Percentiles rank a stretch among this genome's conserved stretches.
These are phyloP conservation scores for Delia radicum DNA, from an alignment of 1,140 invertebrate genomes.

Conservation along the genomic window DNA sequence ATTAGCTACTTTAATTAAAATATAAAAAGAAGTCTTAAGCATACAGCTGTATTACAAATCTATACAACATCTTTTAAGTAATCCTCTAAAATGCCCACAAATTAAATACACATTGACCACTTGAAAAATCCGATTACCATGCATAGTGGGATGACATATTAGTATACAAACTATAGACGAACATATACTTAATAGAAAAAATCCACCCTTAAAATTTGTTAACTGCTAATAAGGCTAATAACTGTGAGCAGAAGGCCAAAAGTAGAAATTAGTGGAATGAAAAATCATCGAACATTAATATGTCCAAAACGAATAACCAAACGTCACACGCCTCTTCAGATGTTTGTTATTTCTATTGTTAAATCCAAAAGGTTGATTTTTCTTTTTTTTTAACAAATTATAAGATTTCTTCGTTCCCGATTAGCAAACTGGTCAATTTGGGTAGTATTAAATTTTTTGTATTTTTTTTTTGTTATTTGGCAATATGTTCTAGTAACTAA, in stretches of 20 bases:
- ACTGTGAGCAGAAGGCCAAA: background rate
- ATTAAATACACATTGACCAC: slow-evolving; percentile 34
- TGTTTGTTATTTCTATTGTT: slow-evolving; percentile 34
- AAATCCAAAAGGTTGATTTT: background rate
- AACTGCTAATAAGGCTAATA: background rate
- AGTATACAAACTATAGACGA: background rate
- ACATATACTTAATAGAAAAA: background rate
- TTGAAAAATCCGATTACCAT: slow-evolving; percentile 45
- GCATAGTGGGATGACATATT: slow-evolving; percentile 27
- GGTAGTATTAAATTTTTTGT: background rate
- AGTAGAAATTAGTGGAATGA: slow-evolving; percentile 28
- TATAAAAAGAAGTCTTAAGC: background rate
- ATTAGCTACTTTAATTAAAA: background rate
- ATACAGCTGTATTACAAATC: background rate
- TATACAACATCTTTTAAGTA: slow-evolving; percentile 16
- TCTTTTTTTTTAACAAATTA: slow-evolving; percentile 28
- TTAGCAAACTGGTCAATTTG: slow-evolving; percentile 20
- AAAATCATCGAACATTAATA: slow-evolving; percentile 34
- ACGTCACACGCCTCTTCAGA: slow-evolving; percentile 46
- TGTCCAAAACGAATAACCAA: slow-evolving; percentile 32
- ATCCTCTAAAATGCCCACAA: slow-evolving; percentile 43
- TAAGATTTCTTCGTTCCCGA: background rate
- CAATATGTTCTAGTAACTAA: slow-evolving; percentile 45
- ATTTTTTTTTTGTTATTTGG: slow-evolving; percentile 42
- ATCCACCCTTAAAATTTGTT: too few relatives aligned